Base-by-base conservation (phyloP, 2,797 vertebrate genomes). In the Rhinoraja longicauda region DNA sequence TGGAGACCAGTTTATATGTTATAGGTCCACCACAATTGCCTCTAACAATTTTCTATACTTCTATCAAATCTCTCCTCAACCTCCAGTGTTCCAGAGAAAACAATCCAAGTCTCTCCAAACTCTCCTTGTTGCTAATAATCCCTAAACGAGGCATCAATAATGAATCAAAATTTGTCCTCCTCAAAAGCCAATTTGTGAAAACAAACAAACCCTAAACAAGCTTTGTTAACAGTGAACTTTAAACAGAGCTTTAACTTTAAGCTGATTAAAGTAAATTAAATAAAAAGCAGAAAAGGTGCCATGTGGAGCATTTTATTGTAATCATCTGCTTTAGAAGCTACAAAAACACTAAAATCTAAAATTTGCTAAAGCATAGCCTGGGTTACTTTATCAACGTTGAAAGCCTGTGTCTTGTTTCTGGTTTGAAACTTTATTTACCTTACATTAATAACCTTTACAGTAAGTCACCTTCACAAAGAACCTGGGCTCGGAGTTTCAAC, bases 321-420 rank as follows among this genome's bases (percentile, higher is more conserved):
- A n/a, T 88, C 84, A 88, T 15, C 59, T 5, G 59, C 62, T 88
- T 88, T 21, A n/a, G 2, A 9, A 32, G n/a, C 9, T 17, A 7
- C n/a, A 32, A 21, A 72, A 86, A 88, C n/a, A 9, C n/a, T 36
- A 62, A 67, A 67, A 88, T 5, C 6, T 88, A 32, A 57, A 84
- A 12, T 62, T 3, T 36, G 36, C 62, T 88, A 21, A 88, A 88
- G 59, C 84, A 88, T 64, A 88, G n/a, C n/a, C 84, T 88, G 84
- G 84, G 59, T 88, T 88, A 88, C 59, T 88, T 62, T 88, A 67
- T 21, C 15, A 67, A 36, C 88, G 84, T 67, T 17, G 62, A 62
- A 67, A 67, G 84, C 19, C 59, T 36, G 62, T 15, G 53, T 67
- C 64, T 57, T 29, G 53, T 57, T 88, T 64, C 53, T 62, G 17